Conservation (phyloP, 2,797 vertebrate genomes). For the Acanthopagrus latus region DNA sequence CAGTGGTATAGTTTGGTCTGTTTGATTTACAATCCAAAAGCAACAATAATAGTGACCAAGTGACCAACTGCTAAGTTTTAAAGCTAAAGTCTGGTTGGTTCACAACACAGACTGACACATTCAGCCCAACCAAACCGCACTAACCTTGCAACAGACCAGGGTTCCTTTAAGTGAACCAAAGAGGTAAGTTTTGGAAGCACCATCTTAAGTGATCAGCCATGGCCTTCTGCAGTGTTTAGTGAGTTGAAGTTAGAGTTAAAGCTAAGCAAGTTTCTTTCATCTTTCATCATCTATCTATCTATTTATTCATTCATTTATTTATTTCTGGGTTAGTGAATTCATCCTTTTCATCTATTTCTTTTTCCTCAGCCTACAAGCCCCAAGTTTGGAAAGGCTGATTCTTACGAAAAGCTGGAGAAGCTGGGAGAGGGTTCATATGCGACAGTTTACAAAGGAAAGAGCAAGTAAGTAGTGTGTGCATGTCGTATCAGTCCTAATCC, state of each 20-base stretch:
- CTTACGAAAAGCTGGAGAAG: constrained; percentile 98
- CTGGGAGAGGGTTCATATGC: constrained; percentile 98
- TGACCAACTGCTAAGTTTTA: no score
- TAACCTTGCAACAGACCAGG: no score
- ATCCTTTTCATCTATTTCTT: constrained; percentile 36
- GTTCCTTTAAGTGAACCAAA: no score
- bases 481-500: constrained; percentile 20
- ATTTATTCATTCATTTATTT: no score
- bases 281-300: no score
- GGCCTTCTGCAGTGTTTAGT: neutral
- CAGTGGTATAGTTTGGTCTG: no score
- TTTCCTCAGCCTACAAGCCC: constrained; percentile 93
- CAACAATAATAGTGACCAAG: no score
- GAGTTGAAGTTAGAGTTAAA: neutral
- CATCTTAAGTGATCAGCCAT: neutral
- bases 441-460: constrained; percentile 99
- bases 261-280: constrained; percentile 7
- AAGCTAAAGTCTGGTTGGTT: no score
- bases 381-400: constrained; percentile 98
- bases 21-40: no score
- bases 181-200: no score
- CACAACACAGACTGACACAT: no score
- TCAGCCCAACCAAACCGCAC: no score
- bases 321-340: constrained; percentile 42
- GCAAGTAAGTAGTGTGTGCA: constrained; percentile 91